These are phyloP conservation scores for Diarsia mendica DNA, from an alignment of 2,888 invertebrate genomes.

Conservation along the genomic window DNA sequence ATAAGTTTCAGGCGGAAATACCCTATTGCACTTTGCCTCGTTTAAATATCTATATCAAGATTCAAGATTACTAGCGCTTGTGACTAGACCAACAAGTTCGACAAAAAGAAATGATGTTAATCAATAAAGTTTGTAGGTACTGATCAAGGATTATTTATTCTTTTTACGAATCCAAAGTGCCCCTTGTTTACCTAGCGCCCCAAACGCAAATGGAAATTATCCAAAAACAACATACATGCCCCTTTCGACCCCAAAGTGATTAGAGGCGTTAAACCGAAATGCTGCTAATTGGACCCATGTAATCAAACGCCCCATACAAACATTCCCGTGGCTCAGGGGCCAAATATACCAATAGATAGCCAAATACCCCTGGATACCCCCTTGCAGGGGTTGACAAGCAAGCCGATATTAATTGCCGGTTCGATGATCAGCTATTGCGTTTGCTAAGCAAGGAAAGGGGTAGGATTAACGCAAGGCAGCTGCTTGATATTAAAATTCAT, in stretches of 20 bases:
- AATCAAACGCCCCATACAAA: slow-evolving; percentile 53
- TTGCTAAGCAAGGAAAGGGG: slow-evolving; percentile 27
- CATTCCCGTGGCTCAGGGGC: slow-evolving; percentile 27
- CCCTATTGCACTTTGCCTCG: neutral
- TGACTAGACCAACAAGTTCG: too few species aligned
- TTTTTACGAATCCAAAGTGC: neutral
- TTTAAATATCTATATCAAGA: neutral
- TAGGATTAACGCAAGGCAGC: slow-evolving; percentile 22
- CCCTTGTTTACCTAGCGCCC: slow-evolving; percentile 15
- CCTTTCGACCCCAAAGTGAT: slow-evolving; percentile 40
- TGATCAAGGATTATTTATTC: neutral
- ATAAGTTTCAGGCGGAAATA: too few species aligned
- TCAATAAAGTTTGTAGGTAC: neutral
- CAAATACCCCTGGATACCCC: slow-evolving; percentile 5
- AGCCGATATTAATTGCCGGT: slow-evolving; percentile 47
- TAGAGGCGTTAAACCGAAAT: slow-evolving; percentile 49
- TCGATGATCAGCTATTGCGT: slow-evolving; percentile 43
- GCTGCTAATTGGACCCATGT: slow-evolving; percentile 51
- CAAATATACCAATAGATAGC: slow-evolving; percentile 23
- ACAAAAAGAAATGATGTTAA: too few species aligned
- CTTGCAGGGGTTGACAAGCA: slow-evolving; percentile 30
- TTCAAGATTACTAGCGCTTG: neutral
- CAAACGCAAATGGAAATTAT: slow-evolving; percentile 38
- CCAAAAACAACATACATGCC: slow-evolving; percentile 47
- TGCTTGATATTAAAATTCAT: slow-evolving; percentile 30